Conservation (phyloP, 2,113 vertebrate genomes). For the Platycercus adscitus region DNA sequence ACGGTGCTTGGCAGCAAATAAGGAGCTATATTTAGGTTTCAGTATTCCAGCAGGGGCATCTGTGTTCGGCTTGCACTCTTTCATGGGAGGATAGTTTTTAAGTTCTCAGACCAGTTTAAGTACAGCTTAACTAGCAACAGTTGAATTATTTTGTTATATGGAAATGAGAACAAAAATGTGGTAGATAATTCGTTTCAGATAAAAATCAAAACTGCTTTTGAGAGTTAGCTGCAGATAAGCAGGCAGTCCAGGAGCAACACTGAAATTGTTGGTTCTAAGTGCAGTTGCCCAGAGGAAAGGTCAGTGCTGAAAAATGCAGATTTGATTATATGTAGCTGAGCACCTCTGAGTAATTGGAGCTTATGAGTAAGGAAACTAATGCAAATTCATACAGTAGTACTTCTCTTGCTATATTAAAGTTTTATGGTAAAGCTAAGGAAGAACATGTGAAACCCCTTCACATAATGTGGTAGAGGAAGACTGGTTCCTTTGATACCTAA, state of each 20-base stretch:
- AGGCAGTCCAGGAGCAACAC: neutral
- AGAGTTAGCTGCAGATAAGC: neutral
- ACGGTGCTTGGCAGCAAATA: neutral
- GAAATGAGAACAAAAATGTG: neutral
- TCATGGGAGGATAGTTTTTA: neutral
- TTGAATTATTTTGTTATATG: neutral
- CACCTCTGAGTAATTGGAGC: neutral
- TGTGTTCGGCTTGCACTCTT: neutral
- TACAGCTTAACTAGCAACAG: neutral
- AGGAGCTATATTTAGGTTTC: neutral
- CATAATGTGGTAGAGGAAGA: neutral
- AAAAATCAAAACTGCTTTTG: neutral
- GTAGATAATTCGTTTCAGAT: neutral
- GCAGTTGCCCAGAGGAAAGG: neutral
- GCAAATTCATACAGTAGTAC: neutral
- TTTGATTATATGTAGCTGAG: neutral
- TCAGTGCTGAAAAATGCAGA: neutral
- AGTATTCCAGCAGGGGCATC: neutral
- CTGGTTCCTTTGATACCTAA: neutral
- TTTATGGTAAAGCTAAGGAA: neutral
- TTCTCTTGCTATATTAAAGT: neutral
- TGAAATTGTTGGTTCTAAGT: neutral
- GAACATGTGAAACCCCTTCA: neutral
- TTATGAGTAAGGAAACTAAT: neutral
- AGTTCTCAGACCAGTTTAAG: neutral